phyloP scores from a whole-genome alignment of 2,113 vertebrate genomes.

The Acinonyx jubatus region DNA sequence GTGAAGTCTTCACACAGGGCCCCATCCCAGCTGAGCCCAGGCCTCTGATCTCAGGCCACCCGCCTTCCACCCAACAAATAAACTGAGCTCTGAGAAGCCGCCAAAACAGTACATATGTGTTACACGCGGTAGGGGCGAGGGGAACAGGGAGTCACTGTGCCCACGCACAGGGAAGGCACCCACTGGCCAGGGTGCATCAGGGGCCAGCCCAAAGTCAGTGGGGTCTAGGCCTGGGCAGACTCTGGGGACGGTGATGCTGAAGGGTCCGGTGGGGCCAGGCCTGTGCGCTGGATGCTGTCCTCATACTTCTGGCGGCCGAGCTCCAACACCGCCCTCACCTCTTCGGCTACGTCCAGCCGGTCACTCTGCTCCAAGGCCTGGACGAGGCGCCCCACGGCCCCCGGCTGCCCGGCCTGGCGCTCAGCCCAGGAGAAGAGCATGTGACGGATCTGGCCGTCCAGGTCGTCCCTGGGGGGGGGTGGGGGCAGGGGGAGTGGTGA shows the following conservation, averaged over 20 bases:
- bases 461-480: constrained; percentile 88
- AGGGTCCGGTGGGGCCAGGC: constrained; percentile 82
- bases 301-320: constrained; percentile 93
- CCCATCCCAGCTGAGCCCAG: background rate
- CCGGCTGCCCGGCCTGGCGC: constrained; percentile 84
- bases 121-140: background rate
- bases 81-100: background rate
- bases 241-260: background rate
- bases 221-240: constrained; percentile 30
- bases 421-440: constrained; percentile 96
- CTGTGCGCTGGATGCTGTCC: constrained; percentile 89
- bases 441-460: constrained; percentile 90
- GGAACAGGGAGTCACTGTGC: background rate
- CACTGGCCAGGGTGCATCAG: too few species aligned
- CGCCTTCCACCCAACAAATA: background rate
- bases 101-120: background rate
- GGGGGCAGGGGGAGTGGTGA: background rate
- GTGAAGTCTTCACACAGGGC: too few species aligned
- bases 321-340: constrained; percentile 90
- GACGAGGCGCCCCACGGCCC: constrained; percentile 87
- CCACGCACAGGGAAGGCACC: background rate
- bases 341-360: constrained; percentile 93
- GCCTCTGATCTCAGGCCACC: background rate
- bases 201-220: background rate
- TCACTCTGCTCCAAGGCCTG: constrained; percentile 90